phyloP scores from a whole-genome alignment of 2,888 invertebrate species.

The Adela reaumurella region DNA sequence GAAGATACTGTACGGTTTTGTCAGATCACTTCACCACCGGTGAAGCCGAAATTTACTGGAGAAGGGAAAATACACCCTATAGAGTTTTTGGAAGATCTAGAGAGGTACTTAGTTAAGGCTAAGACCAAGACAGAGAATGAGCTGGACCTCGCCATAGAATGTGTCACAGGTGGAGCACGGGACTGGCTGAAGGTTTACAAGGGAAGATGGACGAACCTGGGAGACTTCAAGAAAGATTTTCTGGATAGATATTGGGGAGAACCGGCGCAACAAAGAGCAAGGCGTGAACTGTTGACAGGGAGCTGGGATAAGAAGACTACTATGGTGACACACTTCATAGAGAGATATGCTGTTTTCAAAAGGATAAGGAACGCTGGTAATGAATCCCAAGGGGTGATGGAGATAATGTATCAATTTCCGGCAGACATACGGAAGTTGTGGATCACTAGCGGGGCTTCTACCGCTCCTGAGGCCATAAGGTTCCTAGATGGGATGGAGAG shows the following conservation, averaged over 20 bases:
- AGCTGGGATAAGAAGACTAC: background rate
- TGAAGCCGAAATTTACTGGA: too few relatives aligned
- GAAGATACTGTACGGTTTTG: too few relatives aligned
- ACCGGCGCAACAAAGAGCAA: background rate
- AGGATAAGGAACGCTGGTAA: background rate
- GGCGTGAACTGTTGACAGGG: background rate
- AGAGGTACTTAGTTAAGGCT: background rate
- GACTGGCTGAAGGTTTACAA: slow-evolving; percentile 1
- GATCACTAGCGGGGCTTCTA: background rate
- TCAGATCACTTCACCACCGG: too few relatives aligned
- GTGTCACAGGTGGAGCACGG: background rate
- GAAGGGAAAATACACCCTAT: slow-evolving; percentile 1
- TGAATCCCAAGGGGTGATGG: background rate
- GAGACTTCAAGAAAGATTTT: slow-evolving; percentile 2
- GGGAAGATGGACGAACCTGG: background rate
- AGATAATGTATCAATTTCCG: slow-evolving; percentile 1
- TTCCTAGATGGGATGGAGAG: background rate
- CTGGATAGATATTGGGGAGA: slow-evolving; percentile 2
- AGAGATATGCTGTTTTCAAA: background rate
- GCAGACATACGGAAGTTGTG: background rate
- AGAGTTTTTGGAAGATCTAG: background rate
- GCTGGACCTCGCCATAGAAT: background rate
- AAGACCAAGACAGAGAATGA: background rate
- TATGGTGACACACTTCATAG: background rate
- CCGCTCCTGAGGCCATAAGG: background rate